Evolutionary conservation across 64 coral and sea anemone genomes (phyloP), one percentile per base, ranked within the genome.

Genomic region (Stichodactyla helianthus): DNA sequence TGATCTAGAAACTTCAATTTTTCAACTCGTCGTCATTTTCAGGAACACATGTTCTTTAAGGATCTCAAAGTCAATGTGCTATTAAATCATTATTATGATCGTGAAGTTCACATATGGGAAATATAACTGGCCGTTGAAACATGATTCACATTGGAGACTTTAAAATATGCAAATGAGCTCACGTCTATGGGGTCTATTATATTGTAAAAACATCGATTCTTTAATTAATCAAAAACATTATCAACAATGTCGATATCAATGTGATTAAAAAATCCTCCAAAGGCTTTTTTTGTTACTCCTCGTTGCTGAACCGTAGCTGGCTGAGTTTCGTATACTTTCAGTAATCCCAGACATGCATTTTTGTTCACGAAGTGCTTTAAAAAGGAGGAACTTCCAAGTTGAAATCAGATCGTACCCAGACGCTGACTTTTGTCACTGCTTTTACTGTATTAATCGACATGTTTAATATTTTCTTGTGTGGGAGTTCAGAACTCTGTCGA

Each of bases 151-250:
- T 31, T 23, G 25, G 68, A 44, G 55, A 58, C 68, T 74, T 51
- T 81, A 8, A 53, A 81, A 81, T 81, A 81, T 81, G 78, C 78
- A 81, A 81, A 81, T 81, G 78, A 81, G 78, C 6, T 51, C n/a
- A 15, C 20, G 78, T 81, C 78, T 81, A 20, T 52, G 18, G 78
- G 50, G 6, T 14, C 6, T 52, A 22, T 81, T 52, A 28, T 81
- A 52, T 51, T 52, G 78, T 51, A 15, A 54, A 51, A 81, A 52
- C 16, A 79, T 35, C 50, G 50, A 52, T 52, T 51, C 78, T 81
- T 20, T 53, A 52, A 81, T 81, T 81, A 22, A 53, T 81, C 78
- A 81, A 6, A 81, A 81, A 81, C 35, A 51, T 54, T 54, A 81
- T 51, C 50, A 20, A 54, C 15, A 81, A 81, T 81, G 20, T 52